Base-by-base conservation (phyloP, 2,888 invertebrate genomes). In the Diarsia brunnea region DNA sequence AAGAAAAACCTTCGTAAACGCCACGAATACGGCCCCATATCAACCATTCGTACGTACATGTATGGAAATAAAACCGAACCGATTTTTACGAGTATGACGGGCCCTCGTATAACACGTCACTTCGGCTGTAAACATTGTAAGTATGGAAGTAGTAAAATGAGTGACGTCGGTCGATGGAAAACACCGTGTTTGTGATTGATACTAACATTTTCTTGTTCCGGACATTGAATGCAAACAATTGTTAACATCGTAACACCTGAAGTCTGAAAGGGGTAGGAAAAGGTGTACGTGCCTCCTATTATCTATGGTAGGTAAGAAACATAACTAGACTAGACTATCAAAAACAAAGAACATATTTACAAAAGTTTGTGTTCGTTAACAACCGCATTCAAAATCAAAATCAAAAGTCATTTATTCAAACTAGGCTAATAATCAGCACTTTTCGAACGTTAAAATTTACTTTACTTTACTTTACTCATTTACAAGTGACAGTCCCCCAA, bases 1-100 rank as follows among this genome's bases (percentile, higher is more conserved):
- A 64, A 74, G 55, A 58, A 73, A 74, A 45, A 19, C 5, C 21
- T 67, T 24, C 21, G 66, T 45, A 73, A 80, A 73, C 31, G 31
- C 45, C 31, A 73, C 66, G 67, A 79, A 79, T 64, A 43, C 43
- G 58, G 8, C 24, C n/a, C 11, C 43, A 70, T 61, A 61, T 58
- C 66, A 79, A 53, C 69, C 67, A 24, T 79, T 61, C 61, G 31
- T 81, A 43, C 63, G 8, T 43, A 45, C 43, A 51, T 27, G 85
- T 58, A 45, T 84, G 80, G 58, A 72, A 77, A 80, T 89, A 87
- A 88, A 87, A 83, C 85, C 84, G 81, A 53, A 53, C 77, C 70
- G 73, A 79, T 77, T 86, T 90, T 91, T 91, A 91, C 88, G 90
- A 87, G 86, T 84, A 86, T 79, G 84, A 58, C 82, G 72, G 79